phyloP scores from a whole-genome alignment of 1,140 invertebrate genomes.

The Gryllus bimaculatus region DNA sequence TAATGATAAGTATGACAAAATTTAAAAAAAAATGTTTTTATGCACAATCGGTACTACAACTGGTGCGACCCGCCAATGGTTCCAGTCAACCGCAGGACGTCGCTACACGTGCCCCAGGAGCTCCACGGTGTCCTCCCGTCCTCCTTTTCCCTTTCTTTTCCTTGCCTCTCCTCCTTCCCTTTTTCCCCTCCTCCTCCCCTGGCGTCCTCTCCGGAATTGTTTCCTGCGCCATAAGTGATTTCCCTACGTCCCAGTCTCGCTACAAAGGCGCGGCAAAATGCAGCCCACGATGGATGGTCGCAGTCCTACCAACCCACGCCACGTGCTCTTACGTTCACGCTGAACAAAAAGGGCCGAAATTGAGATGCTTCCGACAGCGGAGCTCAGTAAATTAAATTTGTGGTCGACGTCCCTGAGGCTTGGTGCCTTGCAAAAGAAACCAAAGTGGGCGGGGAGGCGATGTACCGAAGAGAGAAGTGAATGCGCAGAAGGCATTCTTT shows the following conservation, averaged over 20 bases:
- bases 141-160: too few species aligned
- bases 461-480: neutral
- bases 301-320: neutral
- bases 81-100: too few species aligned
- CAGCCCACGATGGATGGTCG: neutral
- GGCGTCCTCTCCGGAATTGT: neutral
- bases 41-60: too few species aligned
- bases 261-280: neutral
- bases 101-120: too few species aligned
- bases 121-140: too few species aligned
- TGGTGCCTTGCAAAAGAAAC: neutral
- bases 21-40: too few species aligned
- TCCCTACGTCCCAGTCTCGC: neutral
- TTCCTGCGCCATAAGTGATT: slow-evolving; percentile 1
- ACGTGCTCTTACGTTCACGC: neutral
- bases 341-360: neutral
- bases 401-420: neutral
- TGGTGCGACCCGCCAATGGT: too few species aligned
- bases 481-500: neutral
- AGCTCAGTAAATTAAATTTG: neutral
- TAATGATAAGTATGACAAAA: too few species aligned
- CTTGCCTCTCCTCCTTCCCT: neutral
- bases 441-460: neutral
- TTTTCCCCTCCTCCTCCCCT: too few species aligned
- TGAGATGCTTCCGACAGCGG: neutral